phyloP scores from a whole-genome alignment of 2,113 vertebrate genomes.

The Falcunculus frontatus region DNA sequence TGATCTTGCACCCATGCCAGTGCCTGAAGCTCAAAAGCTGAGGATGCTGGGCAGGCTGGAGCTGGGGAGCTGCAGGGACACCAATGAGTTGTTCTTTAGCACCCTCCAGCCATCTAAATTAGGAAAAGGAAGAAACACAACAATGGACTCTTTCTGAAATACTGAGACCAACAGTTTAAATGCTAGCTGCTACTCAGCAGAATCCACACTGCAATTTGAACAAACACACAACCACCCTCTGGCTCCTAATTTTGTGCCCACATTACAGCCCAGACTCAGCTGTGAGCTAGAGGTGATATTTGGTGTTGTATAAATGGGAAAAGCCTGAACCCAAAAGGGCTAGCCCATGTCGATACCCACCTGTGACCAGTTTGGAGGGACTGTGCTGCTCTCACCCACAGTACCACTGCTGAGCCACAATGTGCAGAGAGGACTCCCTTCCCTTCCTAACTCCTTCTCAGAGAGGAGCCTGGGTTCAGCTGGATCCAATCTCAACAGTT shows the following conservation, averaged over 20 bases:
- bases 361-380: not conserved
- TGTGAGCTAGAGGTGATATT: not conserved
- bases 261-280: not conserved
- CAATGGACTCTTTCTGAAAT: not conserved
- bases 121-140: not conserved
- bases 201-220: not conserved
- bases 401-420: not conserved
- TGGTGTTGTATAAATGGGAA: not conserved
- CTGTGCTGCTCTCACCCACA: not conserved
- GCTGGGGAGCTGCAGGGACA: not conserved
- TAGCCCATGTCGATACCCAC: not conserved
- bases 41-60: not conserved
- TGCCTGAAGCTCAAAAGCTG: not conserved
- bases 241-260: not conserved
- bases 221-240: not conserved
- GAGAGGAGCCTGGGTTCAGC: not conserved
- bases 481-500: not conserved
- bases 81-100: not conserved
- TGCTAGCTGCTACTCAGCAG: not conserved
- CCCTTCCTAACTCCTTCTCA: not conserved
- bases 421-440: not conserved
- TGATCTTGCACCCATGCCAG: not conserved
- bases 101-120: not conserved
- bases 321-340: not conserved
- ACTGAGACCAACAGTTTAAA: not conserved